These are phyloP conservation scores for Hypercompe scribonia DNA, from an alignment of 2,888 invertebrate genomes.

Conservation along the genomic window DNA sequence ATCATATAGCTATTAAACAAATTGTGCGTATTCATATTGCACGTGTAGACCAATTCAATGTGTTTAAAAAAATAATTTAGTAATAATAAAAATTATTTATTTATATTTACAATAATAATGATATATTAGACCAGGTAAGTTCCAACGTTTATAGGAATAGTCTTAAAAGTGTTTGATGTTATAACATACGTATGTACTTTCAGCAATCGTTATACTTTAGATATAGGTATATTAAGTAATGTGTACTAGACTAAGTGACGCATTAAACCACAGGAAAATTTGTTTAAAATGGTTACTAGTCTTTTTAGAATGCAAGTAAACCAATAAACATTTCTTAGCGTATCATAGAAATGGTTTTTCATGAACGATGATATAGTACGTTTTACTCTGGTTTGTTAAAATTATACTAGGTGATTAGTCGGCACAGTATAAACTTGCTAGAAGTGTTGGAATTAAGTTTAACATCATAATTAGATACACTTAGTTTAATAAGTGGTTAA, in stretches of 20 bases:
- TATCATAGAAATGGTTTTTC: neutral
- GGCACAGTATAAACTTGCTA: neutral
- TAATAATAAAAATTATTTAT: neutral
- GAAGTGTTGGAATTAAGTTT: neutral
- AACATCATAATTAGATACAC: neutral
- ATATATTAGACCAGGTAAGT: neutral
- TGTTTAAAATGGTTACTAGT: neutral
- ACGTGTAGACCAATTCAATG: conserved; percentile 4
- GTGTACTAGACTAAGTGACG: neutral
- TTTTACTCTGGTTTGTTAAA: neutral
- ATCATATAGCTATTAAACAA: neutral
- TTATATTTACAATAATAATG: neutral
- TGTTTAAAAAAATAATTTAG: neutral
- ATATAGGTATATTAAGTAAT: neutral
- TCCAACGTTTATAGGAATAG: neutral
- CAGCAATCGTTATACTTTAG: neutral
- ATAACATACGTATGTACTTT: neutral
- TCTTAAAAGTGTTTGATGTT: neutral
- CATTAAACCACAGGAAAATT: neutral
- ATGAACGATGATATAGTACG: too few species aligned
- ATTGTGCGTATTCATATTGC: conserved; percentile 4
- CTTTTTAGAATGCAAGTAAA: neutral
- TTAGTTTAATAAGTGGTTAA: neutral
- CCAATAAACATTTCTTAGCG: neutral
- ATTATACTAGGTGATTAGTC: neutral